Percentiles rank a stretch among this genome's conserved stretches.
These are phyloP conservation scores for Benthosema pterotum DNA, from an alignment of 2,797 vertebrate genomes.

Conservation along the genomic window DNA sequence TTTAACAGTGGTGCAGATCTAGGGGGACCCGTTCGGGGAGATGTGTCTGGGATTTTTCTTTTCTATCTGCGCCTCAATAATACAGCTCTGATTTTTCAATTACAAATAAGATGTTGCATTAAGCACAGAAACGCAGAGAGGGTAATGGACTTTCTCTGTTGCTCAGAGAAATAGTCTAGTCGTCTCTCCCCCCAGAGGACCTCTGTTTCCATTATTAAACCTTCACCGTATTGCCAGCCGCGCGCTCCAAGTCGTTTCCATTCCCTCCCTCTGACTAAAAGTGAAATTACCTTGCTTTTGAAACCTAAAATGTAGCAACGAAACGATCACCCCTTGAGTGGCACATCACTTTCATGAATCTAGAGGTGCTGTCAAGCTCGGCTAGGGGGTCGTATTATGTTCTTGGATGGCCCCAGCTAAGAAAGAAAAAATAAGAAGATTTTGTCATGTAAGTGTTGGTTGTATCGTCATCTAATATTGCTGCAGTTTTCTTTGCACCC, in stretches of 20 bases:
- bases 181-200: conserved; percentile 67
- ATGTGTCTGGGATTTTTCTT: conserved; percentile 51
- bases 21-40: conserved; percentile 29
- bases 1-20: conserved; percentile 34
- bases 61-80: conserved; percentile 44
- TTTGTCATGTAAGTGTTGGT: conserved; percentile 27
- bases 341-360: conserved; percentile 38
- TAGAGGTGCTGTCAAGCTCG: conserved; percentile 52
- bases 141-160: conserved; percentile 82
- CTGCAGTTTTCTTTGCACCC: conserved; percentile 40
- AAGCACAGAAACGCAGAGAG: conserved; percentile 64
- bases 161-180: conserved; percentile 63
- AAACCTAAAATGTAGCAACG: conserved; percentile 52
- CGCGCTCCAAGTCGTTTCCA: conserved; percentile 63
- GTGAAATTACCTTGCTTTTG: conserved; percentile 73
- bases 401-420: conserved; percentile 18
- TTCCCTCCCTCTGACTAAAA: conserved; percentile 53
- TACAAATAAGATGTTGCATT: conserved; percentile 71
- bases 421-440: conserved; percentile 11
- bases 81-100: conserved; percentile 73
- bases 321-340: conserved; percentile 33
- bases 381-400: conserved; percentile 35
- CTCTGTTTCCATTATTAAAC: conserved; percentile 77
- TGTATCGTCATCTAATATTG: conserved; percentile 27
- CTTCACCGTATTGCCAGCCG: conserved; percentile 49